Conservation (phyloP, 2,113 vertebrate species). For the Rhea americana region DNA sequence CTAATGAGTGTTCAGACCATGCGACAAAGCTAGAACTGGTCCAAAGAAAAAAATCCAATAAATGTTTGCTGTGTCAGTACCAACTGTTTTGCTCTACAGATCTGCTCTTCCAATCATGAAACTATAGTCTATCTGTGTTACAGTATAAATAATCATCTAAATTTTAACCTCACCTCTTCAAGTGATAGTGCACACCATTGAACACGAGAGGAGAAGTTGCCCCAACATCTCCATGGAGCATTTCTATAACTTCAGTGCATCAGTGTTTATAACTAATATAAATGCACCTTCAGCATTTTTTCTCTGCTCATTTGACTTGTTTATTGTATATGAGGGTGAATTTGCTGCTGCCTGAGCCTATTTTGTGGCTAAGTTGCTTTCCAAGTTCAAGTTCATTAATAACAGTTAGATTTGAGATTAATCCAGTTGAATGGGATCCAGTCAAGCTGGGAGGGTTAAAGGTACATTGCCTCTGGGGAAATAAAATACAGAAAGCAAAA, state of each 20-base stretch:
- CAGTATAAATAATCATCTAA: neutral
- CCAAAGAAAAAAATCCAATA: neutral
- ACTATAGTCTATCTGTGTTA: neutral
- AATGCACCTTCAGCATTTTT: neutral
- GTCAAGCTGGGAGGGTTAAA: neutral
- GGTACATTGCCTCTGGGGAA: neutral
- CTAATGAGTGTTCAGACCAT: fast-evolving
- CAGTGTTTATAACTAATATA: neutral
- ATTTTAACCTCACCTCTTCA: neutral
- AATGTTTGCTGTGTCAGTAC: neutral
- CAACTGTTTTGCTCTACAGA: neutral
- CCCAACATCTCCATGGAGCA: fast-evolving
- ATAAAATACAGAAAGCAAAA: constrained; percentile 20
- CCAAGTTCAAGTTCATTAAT: constrained; percentile 9
- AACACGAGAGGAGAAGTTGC: neutral
- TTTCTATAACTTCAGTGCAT: neutral
- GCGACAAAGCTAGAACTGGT: neutral
- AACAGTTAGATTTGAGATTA: constrained; percentile 19
- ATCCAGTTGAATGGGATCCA: constrained; percentile 13
- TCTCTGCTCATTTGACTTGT: neutral
- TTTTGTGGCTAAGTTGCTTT: constrained; percentile 1
- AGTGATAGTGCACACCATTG: neutral
- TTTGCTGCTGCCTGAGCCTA: neutral
- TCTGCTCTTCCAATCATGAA: neutral
- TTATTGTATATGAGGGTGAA: neutral